phyloP scores from a whole-genome alignment of 2,797 vertebrate species.

The Tangara arthus region DNA sequence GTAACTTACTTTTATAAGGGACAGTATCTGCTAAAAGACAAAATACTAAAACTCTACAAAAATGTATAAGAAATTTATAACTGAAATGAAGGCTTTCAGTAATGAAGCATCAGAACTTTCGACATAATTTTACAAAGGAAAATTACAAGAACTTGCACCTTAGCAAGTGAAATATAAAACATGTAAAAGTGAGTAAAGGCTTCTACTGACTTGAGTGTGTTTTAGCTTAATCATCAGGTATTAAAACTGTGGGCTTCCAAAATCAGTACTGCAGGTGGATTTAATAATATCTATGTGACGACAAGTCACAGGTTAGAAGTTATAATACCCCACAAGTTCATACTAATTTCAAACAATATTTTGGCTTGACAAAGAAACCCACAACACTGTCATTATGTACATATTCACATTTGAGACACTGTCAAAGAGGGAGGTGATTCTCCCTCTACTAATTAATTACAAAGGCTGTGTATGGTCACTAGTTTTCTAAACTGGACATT shows the following conservation, averaged over 20 bases:
- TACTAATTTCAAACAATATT: not conserved
- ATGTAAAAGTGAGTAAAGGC: not conserved
- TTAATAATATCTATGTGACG: not conserved
- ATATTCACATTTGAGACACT: not conserved
- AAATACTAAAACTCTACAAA: not conserved
- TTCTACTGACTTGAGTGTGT: not conserved
- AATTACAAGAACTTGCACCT: not conserved
- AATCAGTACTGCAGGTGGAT: not conserved
- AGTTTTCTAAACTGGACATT: not conserved
- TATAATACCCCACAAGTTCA: not conserved
- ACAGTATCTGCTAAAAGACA: not conserved
- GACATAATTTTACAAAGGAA: not conserved
- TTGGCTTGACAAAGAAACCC: not conserved
- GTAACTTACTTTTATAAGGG: not conserved
- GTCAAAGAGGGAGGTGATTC: not conserved
- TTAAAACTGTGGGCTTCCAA: not conserved
- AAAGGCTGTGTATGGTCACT: fast-evolving
- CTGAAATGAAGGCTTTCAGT: not conserved
- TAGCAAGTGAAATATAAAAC: not conserved
- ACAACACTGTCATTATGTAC: not conserved
- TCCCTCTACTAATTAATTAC: not conserved
- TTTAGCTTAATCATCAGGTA: not conserved
- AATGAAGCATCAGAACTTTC: not conserved
- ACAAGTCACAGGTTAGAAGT: not conserved
- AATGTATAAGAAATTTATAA: not conserved